Evolutionary conservation across 2,113 vertebrate species (phyloP).

Genomic region (Thymallus thymallus): DNA sequence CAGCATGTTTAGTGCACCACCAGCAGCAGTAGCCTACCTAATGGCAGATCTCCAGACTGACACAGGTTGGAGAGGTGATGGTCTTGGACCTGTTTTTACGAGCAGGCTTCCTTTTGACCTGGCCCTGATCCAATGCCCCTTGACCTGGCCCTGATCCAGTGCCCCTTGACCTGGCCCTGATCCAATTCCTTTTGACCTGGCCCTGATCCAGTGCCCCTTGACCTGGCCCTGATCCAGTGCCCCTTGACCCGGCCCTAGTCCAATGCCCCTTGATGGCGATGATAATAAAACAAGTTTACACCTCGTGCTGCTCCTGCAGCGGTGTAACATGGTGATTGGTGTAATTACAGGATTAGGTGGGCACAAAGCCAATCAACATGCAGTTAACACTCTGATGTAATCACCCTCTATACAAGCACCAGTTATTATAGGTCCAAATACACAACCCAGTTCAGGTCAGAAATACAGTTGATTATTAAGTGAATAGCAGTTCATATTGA

Average conservation of each 20-base stretch:
- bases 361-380: slow-evolving; percentile 15
- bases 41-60: slow-evolving; percentile 64
- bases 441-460: background rate
- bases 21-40: slow-evolving; percentile 7
- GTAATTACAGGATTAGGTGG: slow-evolving; percentile 33
- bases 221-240: slow-evolving; percentile 18
- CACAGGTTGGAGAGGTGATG: slow-evolving; percentile 41
- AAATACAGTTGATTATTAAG: too few species aligned
- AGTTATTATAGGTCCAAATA: too few species aligned
- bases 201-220: too few species aligned
- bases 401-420: background rate
- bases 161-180: slow-evolving; percentile 15
- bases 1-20: slow-evolving; percentile 48
- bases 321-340: slow-evolving; percentile 32
- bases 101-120: slow-evolving; percentile 55
- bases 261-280: slow-evolving; percentile 24
- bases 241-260: slow-evolving; percentile 15
- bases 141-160: slow-evolving; percentile 5
- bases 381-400: slow-evolving; percentile 11
- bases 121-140: slow-evolving; percentile 11
- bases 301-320: slow-evolving; percentile 5
- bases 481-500: too few species aligned
- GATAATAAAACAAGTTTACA: slow-evolving; percentile 34
- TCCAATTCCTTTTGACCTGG: slow-evolving; percentile 52
- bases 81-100: slow-evolving; percentile 34